Evolutionary conservation across 2,888 invertebrate species (phyloP).

Genomic region (Saturnia japonica): DNA sequence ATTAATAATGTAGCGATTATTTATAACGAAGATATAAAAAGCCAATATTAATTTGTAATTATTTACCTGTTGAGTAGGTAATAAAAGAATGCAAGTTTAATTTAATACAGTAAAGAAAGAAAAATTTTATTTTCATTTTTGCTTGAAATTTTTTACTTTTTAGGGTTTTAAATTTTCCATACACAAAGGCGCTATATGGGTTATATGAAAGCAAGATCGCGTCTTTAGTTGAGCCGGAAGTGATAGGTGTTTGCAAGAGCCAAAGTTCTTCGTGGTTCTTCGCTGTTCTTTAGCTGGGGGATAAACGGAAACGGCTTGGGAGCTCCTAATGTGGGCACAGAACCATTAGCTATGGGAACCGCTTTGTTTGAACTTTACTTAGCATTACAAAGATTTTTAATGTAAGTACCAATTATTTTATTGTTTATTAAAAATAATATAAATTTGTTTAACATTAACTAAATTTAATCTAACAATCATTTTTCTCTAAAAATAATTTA

Average conservation of each 20-base stretch:
- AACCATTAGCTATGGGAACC: constrained; percentile 91
- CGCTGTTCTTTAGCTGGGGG: constrained; percentile 76
- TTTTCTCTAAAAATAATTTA: too few relatives aligned
- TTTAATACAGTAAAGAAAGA: too few relatives aligned
- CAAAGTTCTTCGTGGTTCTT: constrained; percentile 80
- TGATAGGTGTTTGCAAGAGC: constrained; percentile 87
- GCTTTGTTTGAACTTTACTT: constrained; percentile 96
- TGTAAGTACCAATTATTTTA: constrained; percentile 72
- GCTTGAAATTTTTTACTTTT: constrained; percentile 39
- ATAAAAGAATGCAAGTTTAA: too few relatives aligned
- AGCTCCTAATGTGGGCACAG: constrained; percentile 74
- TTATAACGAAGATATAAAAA: too few relatives aligned
- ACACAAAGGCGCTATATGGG: constrained; percentile 87
- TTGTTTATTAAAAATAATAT: neutral
- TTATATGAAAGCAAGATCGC: constrained; percentile 88
- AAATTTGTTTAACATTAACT: neutral
- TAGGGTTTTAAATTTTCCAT: constrained; percentile 87
- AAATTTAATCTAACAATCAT: too few relatives aligned
- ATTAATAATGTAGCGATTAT: too few relatives aligned
- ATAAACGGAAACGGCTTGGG: constrained; percentile 78
- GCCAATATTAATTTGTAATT: too few relatives aligned
- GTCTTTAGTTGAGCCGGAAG: constrained; percentile 86
- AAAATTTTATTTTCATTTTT: too few relatives aligned
- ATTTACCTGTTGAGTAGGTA: too few relatives aligned
- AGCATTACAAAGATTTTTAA: constrained; percentile 92